Conservation (phyloP, 2,113 vertebrate genomes). For the Microtus montanus region DNA sequence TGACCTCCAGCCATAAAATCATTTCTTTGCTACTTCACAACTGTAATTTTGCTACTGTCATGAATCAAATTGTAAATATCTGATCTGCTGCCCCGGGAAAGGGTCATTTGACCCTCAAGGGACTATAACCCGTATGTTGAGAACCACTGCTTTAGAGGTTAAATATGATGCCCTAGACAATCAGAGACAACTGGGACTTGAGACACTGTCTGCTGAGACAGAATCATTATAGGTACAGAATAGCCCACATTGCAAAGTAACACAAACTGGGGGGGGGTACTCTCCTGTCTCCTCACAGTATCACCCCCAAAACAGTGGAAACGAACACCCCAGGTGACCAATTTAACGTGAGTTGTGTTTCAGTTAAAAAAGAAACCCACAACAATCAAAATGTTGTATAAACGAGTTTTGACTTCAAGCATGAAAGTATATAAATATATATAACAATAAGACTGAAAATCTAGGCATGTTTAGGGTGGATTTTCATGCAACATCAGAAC, state of each 20-base stretch:
- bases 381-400: not conserved
- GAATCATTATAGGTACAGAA: not conserved
- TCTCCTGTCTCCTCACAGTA: not conserved
- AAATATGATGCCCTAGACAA: not conserved
- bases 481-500: slow-evolving; percentile 41
- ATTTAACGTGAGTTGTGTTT: not conserved
- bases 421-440: slow-evolving; percentile 34
- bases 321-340: not conserved
- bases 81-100: not conserved
- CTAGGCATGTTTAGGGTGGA: slow-evolving; percentile 19
- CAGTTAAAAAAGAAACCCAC: not conserved
- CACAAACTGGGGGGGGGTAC: not conserved
- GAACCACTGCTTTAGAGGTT: not conserved
- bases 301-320: not conserved
- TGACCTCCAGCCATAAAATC: not conserved
- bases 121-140: not conserved
- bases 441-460: slow-evolving; percentile 36
- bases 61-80: not conserved
- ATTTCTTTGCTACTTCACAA: not conserved
- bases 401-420: slow-evolving; percentile 34
- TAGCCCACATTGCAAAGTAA: not conserved
- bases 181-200: not conserved
- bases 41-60: not conserved
- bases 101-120: not conserved
- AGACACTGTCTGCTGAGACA: not conserved